phyloP scores from a whole-genome alignment of 1,140 invertebrate species.

The Planococcus citri region DNA sequence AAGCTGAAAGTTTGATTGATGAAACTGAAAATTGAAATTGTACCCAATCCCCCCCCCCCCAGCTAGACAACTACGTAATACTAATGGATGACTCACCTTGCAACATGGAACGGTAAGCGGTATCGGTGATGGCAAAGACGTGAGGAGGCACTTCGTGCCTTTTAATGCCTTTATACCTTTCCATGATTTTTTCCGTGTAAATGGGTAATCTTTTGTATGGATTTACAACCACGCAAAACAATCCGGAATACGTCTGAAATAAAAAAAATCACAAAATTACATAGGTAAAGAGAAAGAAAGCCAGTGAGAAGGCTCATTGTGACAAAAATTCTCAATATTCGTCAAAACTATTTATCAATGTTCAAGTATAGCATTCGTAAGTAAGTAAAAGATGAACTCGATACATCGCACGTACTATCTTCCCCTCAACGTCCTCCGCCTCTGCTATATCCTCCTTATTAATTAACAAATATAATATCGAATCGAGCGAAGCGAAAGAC shows the following conservation, averaged over 20 bases:
- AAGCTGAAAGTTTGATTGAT: no score
- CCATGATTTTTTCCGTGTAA: constrained; percentile 98
- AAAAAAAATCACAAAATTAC: constrained; percentile 32
- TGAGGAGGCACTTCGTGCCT: constrained; percentile 98
- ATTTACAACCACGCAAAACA: constrained; percentile 98
- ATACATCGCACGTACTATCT: no score
- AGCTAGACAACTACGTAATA: no score
- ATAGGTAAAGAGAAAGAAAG: constrained; percentile 25
- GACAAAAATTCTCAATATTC: neutral
- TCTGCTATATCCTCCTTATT: no score
- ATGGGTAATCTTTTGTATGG: constrained; percentile 98
- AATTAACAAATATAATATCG: no score
- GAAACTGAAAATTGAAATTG: no score
- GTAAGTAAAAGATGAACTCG: no score
- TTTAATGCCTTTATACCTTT: constrained; percentile 98
- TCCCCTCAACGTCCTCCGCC: no score
- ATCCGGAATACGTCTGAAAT: constrained; percentile 96
- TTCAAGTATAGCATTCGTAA: no score
- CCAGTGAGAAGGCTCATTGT: neutral
- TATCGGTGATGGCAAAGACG: constrained; percentile 98
- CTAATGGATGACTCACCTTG: constrained; percentile 95
- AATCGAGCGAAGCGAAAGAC: no score
- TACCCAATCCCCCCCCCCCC: no score
- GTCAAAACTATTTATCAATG: no score
- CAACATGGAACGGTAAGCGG: constrained; percentile 95